Base-by-base conservation (phyloP, 2,888 invertebrate genomes). In the Stomorhina lunata region DNA sequence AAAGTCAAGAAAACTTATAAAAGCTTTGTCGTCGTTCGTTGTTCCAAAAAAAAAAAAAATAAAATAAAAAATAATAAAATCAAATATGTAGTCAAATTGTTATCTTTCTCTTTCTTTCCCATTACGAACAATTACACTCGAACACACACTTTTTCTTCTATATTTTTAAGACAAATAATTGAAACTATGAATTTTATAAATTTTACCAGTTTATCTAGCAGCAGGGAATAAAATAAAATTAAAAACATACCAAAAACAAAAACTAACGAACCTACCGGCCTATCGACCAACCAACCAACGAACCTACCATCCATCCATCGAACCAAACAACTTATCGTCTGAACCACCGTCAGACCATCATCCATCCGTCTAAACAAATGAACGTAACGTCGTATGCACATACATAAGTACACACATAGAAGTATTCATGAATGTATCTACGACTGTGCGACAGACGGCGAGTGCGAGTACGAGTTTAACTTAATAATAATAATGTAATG, bases 1-100 rank as follows among this genome's bases (percentile, higher is more conserved):
- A 63, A 81, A 81, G 77, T 73, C 69, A 80, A 79, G 82, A 82
- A 82, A 82, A 82, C 82, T 79, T 82, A 79, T 79, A 82, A 82
- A 75, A 69, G 82, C 81, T n/a, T n/a, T n/a, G 73, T 61, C 73
- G 73, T 69, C 53, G 72, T 68, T 71, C 71, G 53, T 71, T 76
- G 75, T 82, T 79, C 79, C 79, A 69, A 75, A 81, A 82, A 68
- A 66, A 55, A 37, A 72, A 66, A 65, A 48, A 48, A 29, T 63
- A 50, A 61, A 63, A 59, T 71, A 37, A 50, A 81, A 79, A 65
- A 73, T 72, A 50, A 71, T 61, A 69, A 75, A 81, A 81, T 81
- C 55, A 81, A 81, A 78, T 81, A 81, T 75, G 79, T 69, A 75
- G 78, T 53, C 66, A 72, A 78, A 79, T 82, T 61, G 22, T 27